Evolutionary conservation across 2,797 vertebrate species (phyloP), one percentile per base, ranked within the genome.

Genomic region (Acestrorhynchus altus): DNA sequence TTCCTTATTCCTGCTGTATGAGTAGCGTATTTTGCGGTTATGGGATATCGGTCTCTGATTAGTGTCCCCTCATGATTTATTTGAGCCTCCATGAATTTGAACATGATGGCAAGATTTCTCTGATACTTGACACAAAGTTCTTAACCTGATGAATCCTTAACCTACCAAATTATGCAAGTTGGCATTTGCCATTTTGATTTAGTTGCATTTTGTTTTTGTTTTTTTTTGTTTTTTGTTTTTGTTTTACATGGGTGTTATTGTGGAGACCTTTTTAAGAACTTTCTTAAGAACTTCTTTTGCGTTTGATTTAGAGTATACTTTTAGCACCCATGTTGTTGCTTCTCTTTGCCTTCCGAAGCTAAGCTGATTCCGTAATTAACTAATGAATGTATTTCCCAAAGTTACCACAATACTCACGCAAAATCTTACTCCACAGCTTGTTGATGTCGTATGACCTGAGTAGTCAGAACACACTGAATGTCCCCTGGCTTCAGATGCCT

Each of bases 311-410:
- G 52, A 28, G 52, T 1, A 28, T 22, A 8, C 24, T 28, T 78
- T 35, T 60, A 22, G 24, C 67, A 24, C 49, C 52, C 20, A 22
- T 72, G 46, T 73, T 76, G n/a, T n/a, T 31, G 24, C 22, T 52
- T 35, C 42, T 71, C 49, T 81, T 85, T 81, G 72, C 74, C 80
- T 83, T 66, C 12, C 31, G 31, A 35, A 35, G 31, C 31, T 42
- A 72, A 47, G 61, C 24, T 81, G 59, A 70, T 81, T 86, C 81
- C 67, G 39, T 80, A 78, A 51, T 72, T 16, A 67, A 84, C 40
- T 77, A 59, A 83, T n/a, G 79, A 90, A 89, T 86, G 86, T 87
- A 86, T 68, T 60, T 15, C 77, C 11, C 73, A 67, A 46, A 61
- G 26, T 51, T 11, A 7, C 26, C 44, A 49, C 13, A 6, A 40